These are phyloP conservation scores for Ephialtes manifestator DNA, from an alignment of 2,888 invertebrate species.

Conservation along the genomic window DNA sequence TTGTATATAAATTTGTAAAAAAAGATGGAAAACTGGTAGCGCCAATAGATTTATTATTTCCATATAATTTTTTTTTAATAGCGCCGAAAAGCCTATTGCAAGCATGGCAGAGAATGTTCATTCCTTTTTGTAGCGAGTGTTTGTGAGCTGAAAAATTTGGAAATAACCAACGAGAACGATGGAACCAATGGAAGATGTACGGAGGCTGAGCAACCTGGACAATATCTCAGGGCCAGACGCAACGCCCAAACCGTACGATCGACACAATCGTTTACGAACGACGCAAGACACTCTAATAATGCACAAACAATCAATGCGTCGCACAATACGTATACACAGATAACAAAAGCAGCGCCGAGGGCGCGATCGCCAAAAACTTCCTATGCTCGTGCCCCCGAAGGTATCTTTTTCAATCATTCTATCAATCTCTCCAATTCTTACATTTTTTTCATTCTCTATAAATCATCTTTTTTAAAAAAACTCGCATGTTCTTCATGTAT, in stretches of 20 bases:
- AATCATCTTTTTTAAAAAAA: conserved; percentile 76
- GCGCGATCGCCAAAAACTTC: conserved; percentile 83
- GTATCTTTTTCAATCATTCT: conserved; percentile 75
- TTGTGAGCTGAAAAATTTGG: conserved; percentile 85
- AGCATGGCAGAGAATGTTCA: conserved; percentile 83
- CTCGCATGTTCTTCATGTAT: conserved; percentile 72
- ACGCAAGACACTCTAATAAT: conserved; percentile 79
- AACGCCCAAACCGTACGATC: conserved; percentile 75
- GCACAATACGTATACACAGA: conserved; percentile 82
- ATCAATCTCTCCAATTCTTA: conserved; percentile 52
- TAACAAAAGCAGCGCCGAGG: conserved; percentile 80
- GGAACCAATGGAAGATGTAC: conserved; percentile 77
- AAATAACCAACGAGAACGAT: conserved; percentile 80
- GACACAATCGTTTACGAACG: conserved; percentile 77
- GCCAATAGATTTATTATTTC: conserved; percentile 27
- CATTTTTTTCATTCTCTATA: conserved; percentile 23
- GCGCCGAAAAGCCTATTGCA: conserved; percentile 71
- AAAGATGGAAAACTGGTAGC: conserved; percentile 12
- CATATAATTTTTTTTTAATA: conserved; percentile 57
- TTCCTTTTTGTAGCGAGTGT: conserved; percentile 83
- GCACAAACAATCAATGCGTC: conserved; percentile 81
- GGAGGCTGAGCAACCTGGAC: conserved; percentile 79
- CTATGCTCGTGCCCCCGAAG: conserved; percentile 81
- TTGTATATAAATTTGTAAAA: conserved; percentile 44
- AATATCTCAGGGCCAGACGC: conserved; percentile 81